Evolutionary conservation across 2,888 invertebrate genomes (phyloP), one percentile per base, ranked within the genome.

Genomic region (Acronicta alni): DNA sequence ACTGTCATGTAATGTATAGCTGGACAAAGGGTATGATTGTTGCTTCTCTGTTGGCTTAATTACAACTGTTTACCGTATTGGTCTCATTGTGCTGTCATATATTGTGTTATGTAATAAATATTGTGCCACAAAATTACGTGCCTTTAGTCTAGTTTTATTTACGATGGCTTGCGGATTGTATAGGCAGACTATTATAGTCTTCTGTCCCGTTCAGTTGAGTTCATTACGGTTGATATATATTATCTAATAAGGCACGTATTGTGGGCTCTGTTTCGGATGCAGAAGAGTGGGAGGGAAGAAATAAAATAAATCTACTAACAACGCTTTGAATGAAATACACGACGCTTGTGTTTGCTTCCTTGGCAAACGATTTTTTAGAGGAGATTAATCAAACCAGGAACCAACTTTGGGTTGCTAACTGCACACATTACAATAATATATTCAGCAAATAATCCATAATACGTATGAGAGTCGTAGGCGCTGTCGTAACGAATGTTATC

Each of bases 401-500:
- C 35, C 46, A 54, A 56, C 56, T 66, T 55, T 53, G 43, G 56
- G 70, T 72, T 61, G 68, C 65, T 66, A 77, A 72, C 78, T 65
- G 70, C 62, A 59, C 62, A 67, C 51, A 79, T 80, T 79, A 81
- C 72, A 82, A 80, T 80, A 84, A 83, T 77, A 66, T 77, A 85
- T 83, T 82, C 85, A 77, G 74, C 69, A 80, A 81, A 80, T 83
- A 82, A 84, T 79, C 80, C 79, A 78, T 80, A 80, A 72, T 76
- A 80, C 82, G 80, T 82, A 81, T 78, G 80, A 80, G 76, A 80
- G 81, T 79, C 70, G 79, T 77, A 81, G 79, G 80, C 80, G 82
- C 72, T 77, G 81, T 81, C 83, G 84, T 89, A 89, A 89, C 89
- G 88, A 89, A 87, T 83, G 84, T 81, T 87, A 87, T 87, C 83